Conservation (phyloP, 2,888 invertebrate species). For the Orchestes rusci region DNA sequence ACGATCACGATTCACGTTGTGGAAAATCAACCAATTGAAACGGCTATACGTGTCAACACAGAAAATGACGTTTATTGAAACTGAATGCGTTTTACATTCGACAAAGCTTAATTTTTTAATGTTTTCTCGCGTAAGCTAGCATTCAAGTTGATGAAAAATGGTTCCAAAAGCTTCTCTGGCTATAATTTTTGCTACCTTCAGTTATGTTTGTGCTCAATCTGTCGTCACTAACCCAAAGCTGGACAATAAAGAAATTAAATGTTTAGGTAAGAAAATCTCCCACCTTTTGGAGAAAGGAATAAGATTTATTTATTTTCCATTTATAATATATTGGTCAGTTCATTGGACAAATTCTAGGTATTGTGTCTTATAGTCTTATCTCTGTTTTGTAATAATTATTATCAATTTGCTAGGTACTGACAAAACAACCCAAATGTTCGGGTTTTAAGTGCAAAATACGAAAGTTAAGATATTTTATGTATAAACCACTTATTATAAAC, state of each 20-base stretch:
- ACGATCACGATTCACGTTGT: background rate
- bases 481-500: too few relatives aligned
- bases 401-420: too few relatives aligned
- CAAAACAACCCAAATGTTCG: too few relatives aligned
- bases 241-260: conserved; percentile 41
- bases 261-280: conserved; percentile 42
- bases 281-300: background rate
- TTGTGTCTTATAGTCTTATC: too few relatives aligned
- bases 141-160: background rate
- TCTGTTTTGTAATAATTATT: too few relatives aligned
- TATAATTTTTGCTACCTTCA: conserved; percentile 2
- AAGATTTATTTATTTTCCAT: background rate
- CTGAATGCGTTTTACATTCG: too few relatives aligned
- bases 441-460: too few relatives aligned
- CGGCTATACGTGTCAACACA: conserved; percentile 31
- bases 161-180: background rate
- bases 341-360: too few relatives aligned
- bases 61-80: conserved; percentile 16
- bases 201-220: conserved; percentile 22
- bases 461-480: too few relatives aligned
- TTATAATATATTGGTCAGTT: too few relatives aligned
- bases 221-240: conserved; percentile 35
- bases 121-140: background rate
- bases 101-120: too few relatives aligned
- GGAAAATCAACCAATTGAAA: conserved; percentile 28